phyloP scores from a whole-genome alignment of 2,797 vertebrate species.

The Martes flavigula region DNA sequence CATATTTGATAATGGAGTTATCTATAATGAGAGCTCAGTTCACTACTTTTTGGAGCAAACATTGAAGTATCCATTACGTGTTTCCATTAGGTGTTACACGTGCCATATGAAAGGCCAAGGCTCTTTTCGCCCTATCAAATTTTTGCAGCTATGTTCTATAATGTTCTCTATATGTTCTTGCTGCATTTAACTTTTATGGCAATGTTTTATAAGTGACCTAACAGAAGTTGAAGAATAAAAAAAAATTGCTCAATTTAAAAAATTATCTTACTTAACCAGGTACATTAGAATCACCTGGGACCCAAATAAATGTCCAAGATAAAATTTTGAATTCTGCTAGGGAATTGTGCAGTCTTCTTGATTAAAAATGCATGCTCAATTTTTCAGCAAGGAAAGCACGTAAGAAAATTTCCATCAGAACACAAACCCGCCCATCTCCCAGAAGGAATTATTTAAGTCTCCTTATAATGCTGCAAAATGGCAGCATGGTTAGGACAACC shows the following conservation, averaged over 20 bases:
- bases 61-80: constrained; percentile 4
- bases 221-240: constrained; percentile 23
- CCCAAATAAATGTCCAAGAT: constrained; percentile 34
- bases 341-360: neutral
- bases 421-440: neutral
- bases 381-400: constrained; percentile 46
- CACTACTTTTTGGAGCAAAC: neutral
- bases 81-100: constrained; percentile 11
- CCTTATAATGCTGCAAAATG: constrained; percentile 25
- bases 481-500: neutral
- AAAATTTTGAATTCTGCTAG: constrained; percentile 30
- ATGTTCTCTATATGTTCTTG: constrained; percentile 6
- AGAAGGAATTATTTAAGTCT: constrained; percentile 45
- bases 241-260: neutral
- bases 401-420: constrained; percentile 46
- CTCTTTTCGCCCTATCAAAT: constrained; percentile 25
- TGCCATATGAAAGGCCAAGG: neutral
- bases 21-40: constrained; percentile 6
- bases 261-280: constrained; percentile 40
- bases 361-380: constrained; percentile 20
- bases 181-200: constrained; percentile 12
- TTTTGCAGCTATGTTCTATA: constrained; percentile 4
- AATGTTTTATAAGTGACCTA: neutral
- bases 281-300: constrained; percentile 38
- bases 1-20: neutral